phyloP scores from a whole-genome alignment of 2,888 invertebrate genomes.

The Endomychus coccineus region DNA sequence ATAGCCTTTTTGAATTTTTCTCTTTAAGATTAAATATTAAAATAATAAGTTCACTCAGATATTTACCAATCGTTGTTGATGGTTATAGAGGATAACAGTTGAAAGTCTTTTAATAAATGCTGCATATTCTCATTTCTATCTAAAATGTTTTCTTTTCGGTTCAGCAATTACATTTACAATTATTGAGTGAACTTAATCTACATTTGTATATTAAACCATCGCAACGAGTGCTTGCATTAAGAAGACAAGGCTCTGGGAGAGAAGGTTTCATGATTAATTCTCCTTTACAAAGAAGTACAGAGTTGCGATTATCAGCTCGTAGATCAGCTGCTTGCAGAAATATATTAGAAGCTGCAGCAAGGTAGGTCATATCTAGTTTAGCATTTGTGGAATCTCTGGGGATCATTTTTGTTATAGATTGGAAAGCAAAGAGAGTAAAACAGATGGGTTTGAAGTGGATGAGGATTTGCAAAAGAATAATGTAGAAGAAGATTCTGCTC shows the following conservation, averaged over 20 bases:
- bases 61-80: too few relatives aligned
- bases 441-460: conserved; percentile 43
- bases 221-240: conserved; percentile 43
- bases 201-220: conserved; percentile 56
- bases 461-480: conserved; percentile 54
- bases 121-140: too few relatives aligned
- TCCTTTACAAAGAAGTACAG: conserved; percentile 53
- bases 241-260: conserved; percentile 55
- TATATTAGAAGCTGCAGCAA: conserved; percentile 42
- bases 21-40: too few relatives aligned
- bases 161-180: conserved; percentile 58
- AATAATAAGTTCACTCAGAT: too few relatives aligned
- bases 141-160: conserved; percentile 19
- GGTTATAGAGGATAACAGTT: too few relatives aligned
- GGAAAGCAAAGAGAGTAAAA: conserved; percentile 24
- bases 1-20: too few relatives aligned
- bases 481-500: conserved; percentile 56
- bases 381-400: too few relatives aligned
- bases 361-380: too few relatives aligned
- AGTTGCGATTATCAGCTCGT: conserved; percentile 50
- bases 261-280: conserved; percentile 43
- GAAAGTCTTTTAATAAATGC: too few relatives aligned
- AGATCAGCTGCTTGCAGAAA: conserved; percentile 50
- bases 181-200: conserved; percentile 63
- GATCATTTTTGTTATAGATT: too few relatives aligned